phyloP scores from a whole-genome alignment of 2,113 vertebrate species.

The Trochalopteron elliotii region DNA sequence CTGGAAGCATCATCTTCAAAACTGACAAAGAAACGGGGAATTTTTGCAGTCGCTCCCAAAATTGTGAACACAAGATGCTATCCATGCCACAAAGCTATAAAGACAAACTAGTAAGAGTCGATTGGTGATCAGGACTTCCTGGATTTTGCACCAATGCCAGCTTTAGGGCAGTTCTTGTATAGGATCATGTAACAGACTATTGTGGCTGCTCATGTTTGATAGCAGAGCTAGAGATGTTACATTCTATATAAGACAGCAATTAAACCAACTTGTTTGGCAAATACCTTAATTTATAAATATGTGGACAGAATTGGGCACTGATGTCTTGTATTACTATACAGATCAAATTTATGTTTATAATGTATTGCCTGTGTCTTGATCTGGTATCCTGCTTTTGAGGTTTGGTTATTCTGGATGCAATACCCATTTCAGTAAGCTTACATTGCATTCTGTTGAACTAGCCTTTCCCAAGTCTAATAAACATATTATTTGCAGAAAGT shows the following conservation, averaged over 20 bases:
- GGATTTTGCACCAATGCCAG: not conserved
- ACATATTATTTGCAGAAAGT: not conserved
- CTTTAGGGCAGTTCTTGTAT: not conserved
- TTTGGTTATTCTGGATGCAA: not conserved
- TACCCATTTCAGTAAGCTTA: not conserved
- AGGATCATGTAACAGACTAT: not conserved
- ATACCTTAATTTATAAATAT: not conserved
- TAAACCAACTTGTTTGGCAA: not conserved
- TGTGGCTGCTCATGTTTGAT: not conserved
- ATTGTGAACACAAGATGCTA: fast-evolving
- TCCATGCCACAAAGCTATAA: not conserved
- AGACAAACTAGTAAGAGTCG: not conserved
- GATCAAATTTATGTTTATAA: not conserved
- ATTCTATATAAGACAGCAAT: not conserved
- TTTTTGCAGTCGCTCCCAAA: not conserved
- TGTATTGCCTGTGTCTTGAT: not conserved
- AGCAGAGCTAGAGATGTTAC: not conserved
- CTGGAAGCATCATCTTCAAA: not conserved
- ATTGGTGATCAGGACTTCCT: not conserved
- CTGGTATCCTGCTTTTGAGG: not conserved
- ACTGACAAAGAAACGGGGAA: not conserved
- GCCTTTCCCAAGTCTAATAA: not conserved
- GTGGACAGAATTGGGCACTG: not conserved
- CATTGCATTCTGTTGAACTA: not conserved
- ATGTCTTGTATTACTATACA: not conserved